These are phyloP conservation scores for Cryptus viduatorius DNA, from an alignment of 2,888 invertebrate species.

Conservation along the genomic window DNA sequence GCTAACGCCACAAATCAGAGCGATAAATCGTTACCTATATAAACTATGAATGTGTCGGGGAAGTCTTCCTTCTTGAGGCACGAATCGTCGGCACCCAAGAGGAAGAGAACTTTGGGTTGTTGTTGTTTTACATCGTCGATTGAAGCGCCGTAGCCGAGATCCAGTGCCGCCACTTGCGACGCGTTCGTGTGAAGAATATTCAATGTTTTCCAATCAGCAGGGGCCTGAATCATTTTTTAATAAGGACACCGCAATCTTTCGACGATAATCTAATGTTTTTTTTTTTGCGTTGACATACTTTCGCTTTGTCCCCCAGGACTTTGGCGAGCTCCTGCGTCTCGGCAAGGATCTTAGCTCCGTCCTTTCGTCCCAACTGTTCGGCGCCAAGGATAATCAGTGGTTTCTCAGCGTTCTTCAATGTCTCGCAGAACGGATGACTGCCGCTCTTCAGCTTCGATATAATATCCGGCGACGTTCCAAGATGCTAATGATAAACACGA, in stretches of 20 bases:
- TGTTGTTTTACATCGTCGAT: slow-evolving; percentile 87
- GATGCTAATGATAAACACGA: slow-evolving; percentile 86
- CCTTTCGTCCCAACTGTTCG: slow-evolving; percentile 91
- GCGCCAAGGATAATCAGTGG: slow-evolving; percentile 97
- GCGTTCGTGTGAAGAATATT: slow-evolving; percentile 98
- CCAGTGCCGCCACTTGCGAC: slow-evolving; percentile 97
- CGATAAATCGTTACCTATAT: slow-evolving; percentile 88
- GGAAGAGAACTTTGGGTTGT: slow-evolving; percentile 93
- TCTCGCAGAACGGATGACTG: slow-evolving; percentile 89
- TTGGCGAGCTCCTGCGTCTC: slow-evolving; percentile 91
- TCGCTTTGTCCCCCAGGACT: slow-evolving; percentile 86
- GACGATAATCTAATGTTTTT: neutral
- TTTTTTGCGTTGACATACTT: slow-evolving; percentile 81
- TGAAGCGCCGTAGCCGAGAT: slow-evolving; percentile 94
- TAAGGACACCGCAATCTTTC: slow-evolving; percentile 35
- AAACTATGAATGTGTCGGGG: slow-evolving; percentile 94
- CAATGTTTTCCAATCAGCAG: slow-evolving; percentile 91
- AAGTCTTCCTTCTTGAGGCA: slow-evolving; percentile 91
- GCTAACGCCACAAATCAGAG: neutral
- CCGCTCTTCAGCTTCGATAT: slow-evolving; percentile 92
- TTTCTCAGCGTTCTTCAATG: slow-evolving; percentile 91
- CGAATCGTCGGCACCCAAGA: slow-evolving; percentile 97
- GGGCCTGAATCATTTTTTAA: slow-evolving; percentile 76
- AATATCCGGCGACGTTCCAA: slow-evolving; percentile 92
- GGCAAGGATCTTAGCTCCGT: slow-evolving; percentile 92